Evolutionary conservation across 2,797 vertebrate genomes (phyloP).

Genomic region (Takifugu ocellatus): DNA sequence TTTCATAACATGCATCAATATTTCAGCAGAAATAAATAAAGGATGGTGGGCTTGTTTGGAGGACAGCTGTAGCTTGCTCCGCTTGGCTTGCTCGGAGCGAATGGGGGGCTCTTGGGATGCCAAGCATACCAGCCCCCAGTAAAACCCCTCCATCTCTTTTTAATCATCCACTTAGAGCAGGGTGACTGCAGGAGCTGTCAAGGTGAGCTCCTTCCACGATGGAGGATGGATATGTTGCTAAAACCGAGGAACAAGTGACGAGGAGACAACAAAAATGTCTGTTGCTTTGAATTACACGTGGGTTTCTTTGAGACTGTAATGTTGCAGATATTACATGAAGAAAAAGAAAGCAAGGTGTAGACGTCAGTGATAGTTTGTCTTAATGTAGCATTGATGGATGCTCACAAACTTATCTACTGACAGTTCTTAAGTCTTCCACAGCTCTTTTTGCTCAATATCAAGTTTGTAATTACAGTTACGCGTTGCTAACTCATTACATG

Average conservation of each 20-base stretch:
- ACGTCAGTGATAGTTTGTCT: conserved; percentile 49
- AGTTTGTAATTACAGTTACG: conserved; percentile 51
- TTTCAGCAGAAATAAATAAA: conserved; percentile 99
- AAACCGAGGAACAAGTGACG: conserved; percentile 24
- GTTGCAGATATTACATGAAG: conserved; percentile 14
- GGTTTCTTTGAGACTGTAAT: too few species aligned
- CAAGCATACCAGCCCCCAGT: conserved; percentile 86
- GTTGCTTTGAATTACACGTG: background rate
- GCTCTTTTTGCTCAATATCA: conserved; percentile 53
- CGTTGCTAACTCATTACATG: conserved; percentile 55
- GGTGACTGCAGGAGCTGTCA: conserved; percentile 91
- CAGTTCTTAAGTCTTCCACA: conserved; percentile 48
- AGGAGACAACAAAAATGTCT: conserved; percentile 17
- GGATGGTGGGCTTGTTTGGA: conserved; percentile 97
- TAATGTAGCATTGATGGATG: conserved; percentile 31
- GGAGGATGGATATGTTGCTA: conserved; percentile 62
- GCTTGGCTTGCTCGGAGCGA: conserved; percentile 86
- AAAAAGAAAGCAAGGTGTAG: conserved; percentile 14
- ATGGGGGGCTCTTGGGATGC: conserved; percentile 85
- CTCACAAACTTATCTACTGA: conserved; percentile 40
- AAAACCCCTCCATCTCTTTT: conserved; percentile 99
- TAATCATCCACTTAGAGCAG: conserved; percentile 99
- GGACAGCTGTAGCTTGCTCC: conserved; percentile 96
- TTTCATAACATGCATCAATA: conserved; percentile 99
- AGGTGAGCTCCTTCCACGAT: conserved; percentile 83